Evolutionary conservation across 2,888 invertebrate genomes (phyloP).

Genomic region (Melieria omissa): DNA sequence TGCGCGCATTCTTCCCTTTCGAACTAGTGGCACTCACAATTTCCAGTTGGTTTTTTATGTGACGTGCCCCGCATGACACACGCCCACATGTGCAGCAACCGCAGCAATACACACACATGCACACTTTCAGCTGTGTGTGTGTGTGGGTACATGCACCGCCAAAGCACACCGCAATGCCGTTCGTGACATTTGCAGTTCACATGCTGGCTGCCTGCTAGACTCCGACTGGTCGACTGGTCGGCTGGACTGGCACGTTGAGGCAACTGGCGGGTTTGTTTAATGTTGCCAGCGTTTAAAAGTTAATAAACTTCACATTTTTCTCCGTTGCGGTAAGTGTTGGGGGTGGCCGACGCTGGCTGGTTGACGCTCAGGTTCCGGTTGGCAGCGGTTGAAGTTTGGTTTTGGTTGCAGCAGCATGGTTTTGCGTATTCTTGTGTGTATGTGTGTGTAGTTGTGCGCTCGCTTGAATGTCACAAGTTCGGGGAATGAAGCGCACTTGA

Average conservation of each 20-base stretch:
- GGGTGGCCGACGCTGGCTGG: not conserved
- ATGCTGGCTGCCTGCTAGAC: not conserved
- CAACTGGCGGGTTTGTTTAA: slow-evolving; percentile 32
- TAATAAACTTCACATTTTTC: slow-evolving; percentile 33
- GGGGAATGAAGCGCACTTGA: not conserved
- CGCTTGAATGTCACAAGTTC: not conserved
- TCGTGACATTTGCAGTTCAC: slow-evolving; percentile 20
- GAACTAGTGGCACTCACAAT: too few species aligned
- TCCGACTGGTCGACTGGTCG: not conserved
- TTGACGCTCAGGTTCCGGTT: not conserved
- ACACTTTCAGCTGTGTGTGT: not conserved
- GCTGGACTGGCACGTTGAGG: not conserved
- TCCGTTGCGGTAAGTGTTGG: not conserved
- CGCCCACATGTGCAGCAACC: too few species aligned
- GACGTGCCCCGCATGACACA: too few species aligned
- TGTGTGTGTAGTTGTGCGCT: not conserved
- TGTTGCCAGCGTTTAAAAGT: slow-evolving; percentile 39
- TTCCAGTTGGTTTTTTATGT: too few species aligned
- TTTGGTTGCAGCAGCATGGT: not conserved
- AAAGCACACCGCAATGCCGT: not conserved
- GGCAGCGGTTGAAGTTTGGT: not conserved
- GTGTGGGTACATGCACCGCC: slow-evolving; percentile 1
- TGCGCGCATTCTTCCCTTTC: too few species aligned
- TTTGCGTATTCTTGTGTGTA: not conserved
- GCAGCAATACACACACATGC: not conserved